Base-by-base conservation (phyloP, 2,113 vertebrate species). In the Egretta garzetta region DNA sequence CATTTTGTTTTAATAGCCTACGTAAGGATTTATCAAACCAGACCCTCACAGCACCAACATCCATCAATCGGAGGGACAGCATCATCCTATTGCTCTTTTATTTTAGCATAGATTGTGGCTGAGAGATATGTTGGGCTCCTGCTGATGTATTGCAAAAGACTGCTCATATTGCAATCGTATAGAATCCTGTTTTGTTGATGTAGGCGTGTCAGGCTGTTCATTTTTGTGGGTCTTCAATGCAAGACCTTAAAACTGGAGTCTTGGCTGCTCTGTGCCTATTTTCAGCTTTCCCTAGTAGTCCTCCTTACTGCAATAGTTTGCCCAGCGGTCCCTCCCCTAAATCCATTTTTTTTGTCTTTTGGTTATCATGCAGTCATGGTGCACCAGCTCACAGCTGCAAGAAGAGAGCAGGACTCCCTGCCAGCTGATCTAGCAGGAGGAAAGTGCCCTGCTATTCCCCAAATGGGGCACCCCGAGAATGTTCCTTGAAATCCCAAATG, bases 171-270 rank as follows among this genome's bases (percentile, higher is more conserved):
- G 4, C 79, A 75, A 80, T 83, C 21, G 0, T 88, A 75, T 88
- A 49, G 79, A 76, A 39, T 72, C 59, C 71, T 89, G 80, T 43
- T 95, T 89, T 94, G 88, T 95, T 90, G 83, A 47, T 79, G 89
- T 92, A 92, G 84, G 96, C 58, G 67, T 95, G 87, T 73, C 77
- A 93, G 94, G 89, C 93, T 96, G 94, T 91, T 97, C 93, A 80
- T 90, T 97, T 95, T 80, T 82, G 90, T 96, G 77, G 37, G 24
- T 93, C 74, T 83, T 94, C 67, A 76, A 33, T 55, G 62, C 52
- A 73, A 96, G 84, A 93, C 91, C 91, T 93, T 91, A 95, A 88
- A 94, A 95, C 49, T 85, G 75, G 81, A 94, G 81, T 70, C 77
- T 64, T 85, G 77, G 50, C 70, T 96, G 66, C 70, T 96, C 77